Percentiles rank a stretch among this genome's conserved stretches.
phyloP scores from a whole-genome alignment of 2,113 vertebrate genomes.

The Morone chrysops region DNA sequence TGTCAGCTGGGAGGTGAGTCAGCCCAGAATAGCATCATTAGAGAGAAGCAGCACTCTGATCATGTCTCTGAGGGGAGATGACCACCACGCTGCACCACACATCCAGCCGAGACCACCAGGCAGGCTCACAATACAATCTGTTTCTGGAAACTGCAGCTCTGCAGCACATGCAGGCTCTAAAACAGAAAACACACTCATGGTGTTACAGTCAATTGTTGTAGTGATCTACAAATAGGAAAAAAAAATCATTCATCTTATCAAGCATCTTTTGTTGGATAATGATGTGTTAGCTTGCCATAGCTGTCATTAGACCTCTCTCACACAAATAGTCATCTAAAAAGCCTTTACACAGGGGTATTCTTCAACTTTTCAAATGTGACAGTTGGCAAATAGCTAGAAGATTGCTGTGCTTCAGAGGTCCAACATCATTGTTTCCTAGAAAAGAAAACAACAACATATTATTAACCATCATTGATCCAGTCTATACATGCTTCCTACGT shows the following conservation, averaged over 20 bases:
- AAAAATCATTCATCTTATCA: slow-evolving; percentile 60
- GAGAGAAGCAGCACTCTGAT: slow-evolving; percentile 76
- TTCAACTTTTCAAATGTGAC: slow-evolving; percentile 40
- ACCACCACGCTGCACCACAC: slow-evolving; percentile 59
- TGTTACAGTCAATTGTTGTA: slow-evolving; percentile 42
- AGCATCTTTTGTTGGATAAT: slow-evolving; percentile 69
- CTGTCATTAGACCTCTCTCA: slow-evolving; percentile 50
- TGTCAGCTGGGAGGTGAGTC: slow-evolving; percentile 81
- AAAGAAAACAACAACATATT: slow-evolving; percentile 22
- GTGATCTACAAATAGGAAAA: slow-evolving; percentile 37
- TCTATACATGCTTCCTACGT: neutral
- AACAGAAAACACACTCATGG: slow-evolving; percentile 22
- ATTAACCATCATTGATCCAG: slow-evolving; percentile 30
- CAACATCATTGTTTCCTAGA: slow-evolving; percentile 12
- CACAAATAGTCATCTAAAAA: slow-evolving; percentile 36
- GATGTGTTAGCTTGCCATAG: slow-evolving; percentile 52
- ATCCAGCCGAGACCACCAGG: slow-evolving; percentile 56
- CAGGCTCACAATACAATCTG: slow-evolving; percentile 19
- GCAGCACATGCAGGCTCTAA: neutral
- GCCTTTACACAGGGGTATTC: slow-evolving; percentile 16
- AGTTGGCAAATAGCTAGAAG: slow-evolving; percentile 17
- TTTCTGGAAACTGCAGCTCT: slow-evolving; percentile 39
- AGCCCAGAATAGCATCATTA: slow-evolving; percentile 80
- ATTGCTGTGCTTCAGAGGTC: neutral
- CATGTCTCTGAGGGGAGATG: slow-evolving; percentile 73